phyloP scores from a whole-genome alignment of 1,140 invertebrate genomes.

The Andricus grossulariae region DNA sequence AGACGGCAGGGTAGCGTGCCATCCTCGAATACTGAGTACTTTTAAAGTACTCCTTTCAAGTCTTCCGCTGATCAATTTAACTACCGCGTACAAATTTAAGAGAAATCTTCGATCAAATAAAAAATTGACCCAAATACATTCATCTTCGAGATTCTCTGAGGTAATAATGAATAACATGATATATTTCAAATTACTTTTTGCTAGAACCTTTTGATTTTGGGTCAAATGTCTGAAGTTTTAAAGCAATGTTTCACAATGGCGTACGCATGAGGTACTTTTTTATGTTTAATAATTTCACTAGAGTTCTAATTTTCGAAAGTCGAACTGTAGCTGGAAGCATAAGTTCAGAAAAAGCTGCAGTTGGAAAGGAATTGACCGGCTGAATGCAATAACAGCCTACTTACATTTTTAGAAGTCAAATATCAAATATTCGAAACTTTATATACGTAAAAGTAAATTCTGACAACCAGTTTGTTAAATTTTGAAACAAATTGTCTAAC shows the following conservation, averaged over 20 bases:
- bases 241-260: too few species aligned
- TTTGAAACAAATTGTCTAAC: neutral
- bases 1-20: constrained; percentile 35
- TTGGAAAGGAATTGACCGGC: too few species aligned
- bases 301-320: too few species aligned
- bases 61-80: constrained; percentile 28
- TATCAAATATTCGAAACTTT: too few species aligned
- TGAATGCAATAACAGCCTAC: too few species aligned
- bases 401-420: too few species aligned
- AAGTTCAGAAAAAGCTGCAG: too few species aligned
- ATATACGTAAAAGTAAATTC: too few species aligned
- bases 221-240: too few species aligned
- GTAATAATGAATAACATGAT: neutral
- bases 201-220: neutral
- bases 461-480: neutral
- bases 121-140: constrained; percentile 12
- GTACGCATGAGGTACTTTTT: too few species aligned
- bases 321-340: too few species aligned
- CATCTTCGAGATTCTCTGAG: neutral
- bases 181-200: neutral
- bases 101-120: constrained; percentile 15
- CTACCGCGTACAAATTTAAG: constrained; percentile 11
- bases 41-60: constrained; percentile 18
- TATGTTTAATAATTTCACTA: too few species aligned
- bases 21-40: constrained; percentile 24